A percentile compares a stretch with the other conserved stretches of the same genome.
phyloP scores from a whole-genome alignment of 2,888 invertebrate species.

The Stenchaetothrips biformis region DNA sequence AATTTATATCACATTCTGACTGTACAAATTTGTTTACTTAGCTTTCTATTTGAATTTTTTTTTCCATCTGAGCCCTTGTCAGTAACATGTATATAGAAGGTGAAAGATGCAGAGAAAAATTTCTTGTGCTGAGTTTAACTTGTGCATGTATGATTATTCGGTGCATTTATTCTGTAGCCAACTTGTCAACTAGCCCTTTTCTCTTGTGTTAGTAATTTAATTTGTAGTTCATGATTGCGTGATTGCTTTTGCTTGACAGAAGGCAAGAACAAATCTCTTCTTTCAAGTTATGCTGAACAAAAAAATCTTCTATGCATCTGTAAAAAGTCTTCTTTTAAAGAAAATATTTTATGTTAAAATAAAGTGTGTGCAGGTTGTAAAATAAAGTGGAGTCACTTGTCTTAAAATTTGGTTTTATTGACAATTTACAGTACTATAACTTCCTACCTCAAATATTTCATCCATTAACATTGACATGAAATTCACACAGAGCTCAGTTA shows the following conservation, averaged over 20 bases:
- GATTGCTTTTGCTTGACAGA: not conserved
- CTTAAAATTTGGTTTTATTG: not conserved
- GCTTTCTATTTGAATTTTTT: not conserved
- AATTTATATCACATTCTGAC: not conserved
- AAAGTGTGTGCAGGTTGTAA: not conserved
- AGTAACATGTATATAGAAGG: constrained; percentile 23
- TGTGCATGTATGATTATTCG: not conserved
- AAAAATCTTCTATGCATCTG: too few relatives aligned
- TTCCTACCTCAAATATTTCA: too few relatives aligned
- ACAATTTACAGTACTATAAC: not conserved
- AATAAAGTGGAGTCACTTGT: not conserved
- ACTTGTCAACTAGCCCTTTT: not conserved
- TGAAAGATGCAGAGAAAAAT: not conserved
- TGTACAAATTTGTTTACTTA: constrained; percentile 3
- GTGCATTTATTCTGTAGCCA: not conserved
- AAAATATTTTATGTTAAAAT: constrained; percentile 1
- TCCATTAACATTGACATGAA: too few relatives aligned
- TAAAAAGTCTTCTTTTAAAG: not conserved
- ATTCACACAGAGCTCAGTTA: too few relatives aligned
- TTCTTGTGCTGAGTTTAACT: not conserved
- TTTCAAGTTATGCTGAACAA: not conserved
- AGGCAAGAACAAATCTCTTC: not conserved
- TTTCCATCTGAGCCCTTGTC: constrained; percentile 9
- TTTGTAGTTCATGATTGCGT: not conserved
- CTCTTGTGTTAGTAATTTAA: not conserved